phyloP scores from a whole-genome alignment of 1,140 invertebrate species.

The Aphelenchoides besseyi region DNA sequence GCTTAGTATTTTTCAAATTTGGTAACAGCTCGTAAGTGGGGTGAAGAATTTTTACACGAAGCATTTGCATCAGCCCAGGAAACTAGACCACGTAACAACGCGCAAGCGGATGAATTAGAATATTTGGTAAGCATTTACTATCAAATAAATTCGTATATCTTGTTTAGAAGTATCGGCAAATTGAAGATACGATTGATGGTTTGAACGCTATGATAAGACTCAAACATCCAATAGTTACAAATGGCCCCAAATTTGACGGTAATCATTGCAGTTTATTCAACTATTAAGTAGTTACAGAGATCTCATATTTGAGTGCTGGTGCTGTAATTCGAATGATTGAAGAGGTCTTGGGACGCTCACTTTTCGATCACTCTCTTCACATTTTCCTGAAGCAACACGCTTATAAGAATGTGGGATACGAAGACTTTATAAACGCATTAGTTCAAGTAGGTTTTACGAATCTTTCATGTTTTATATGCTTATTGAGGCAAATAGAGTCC shows the following conservation, averaged over 20 bases:
- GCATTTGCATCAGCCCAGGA: background rate
- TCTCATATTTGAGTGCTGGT: background rate
- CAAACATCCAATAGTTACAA: background rate
- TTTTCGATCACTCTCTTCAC: background rate
- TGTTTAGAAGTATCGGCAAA: background rate
- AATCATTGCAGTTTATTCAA: background rate
- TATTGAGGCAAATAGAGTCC: background rate
- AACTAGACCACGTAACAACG: background rate
- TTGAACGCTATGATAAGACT: background rate
- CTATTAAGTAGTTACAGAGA: background rate
- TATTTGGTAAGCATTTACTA: background rate
- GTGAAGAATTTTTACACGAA: background rate
- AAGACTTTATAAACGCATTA: background rate
- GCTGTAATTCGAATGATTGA: slow-evolving; percentile 3
- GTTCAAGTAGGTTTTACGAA: background rate
- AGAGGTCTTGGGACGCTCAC: background rate
- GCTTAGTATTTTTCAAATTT: background rate
- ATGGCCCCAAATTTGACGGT: background rate
- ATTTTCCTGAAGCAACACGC: background rate
- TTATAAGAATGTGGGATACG: background rate
- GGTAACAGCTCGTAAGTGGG: background rate
- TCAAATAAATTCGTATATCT: background rate
- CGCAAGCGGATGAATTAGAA: background rate
- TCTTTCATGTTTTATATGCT: background rate
- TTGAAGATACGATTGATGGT: background rate